Evolutionary conservation across 2,797 vertebrate species (phyloP), one percentile per base, ranked within the genome.

Genomic region (Mionectes olivaceus): DNA sequence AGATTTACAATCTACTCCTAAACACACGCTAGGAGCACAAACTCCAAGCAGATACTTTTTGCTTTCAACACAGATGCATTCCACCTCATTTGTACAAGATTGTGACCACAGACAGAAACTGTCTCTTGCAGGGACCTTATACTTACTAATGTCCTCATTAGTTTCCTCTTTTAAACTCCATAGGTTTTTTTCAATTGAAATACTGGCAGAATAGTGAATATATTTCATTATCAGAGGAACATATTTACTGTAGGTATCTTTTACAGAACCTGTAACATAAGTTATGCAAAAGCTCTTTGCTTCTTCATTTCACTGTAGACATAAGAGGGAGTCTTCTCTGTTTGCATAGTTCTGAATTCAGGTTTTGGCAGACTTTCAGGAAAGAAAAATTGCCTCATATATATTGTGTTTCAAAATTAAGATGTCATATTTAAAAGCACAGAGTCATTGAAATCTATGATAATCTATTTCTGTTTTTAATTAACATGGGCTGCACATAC

Each of bases 1-100:
- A 88, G 89, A 95, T 92, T 91, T 82, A 85, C 55, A 87, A 43
- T 35, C 49, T 67, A 37, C 87, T 97, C 95, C 94, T 49, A 90
- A 93, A 89, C 76, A 82, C 9, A 2, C 1, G 7, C 59, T 47
- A 85, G 52, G 47, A 76, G 46, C 81, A 50, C 0, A 9, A 92
- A 94, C 68, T 46, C 27, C 41, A 79, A 91, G 37, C 53, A 94
- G 78, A 93, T 74, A 55, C 49, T 95, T 94, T 78, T 37, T 92
- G 81, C 78, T 90, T 95, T 68, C 55, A 83, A 27, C 12, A n/a
- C 28, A 89, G 57, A 91, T 80, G 56, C 57, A 49, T 69, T 57
- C 50, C 81, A 76, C 64, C 52, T 80, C 77, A 82, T 95, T 95
- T 79, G 44, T 90, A 87, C 23, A 77, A 76, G 92, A 93, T 83